Percentiles rank a stretch among this genome's conserved stretches.
phyloP scores from a whole-genome alignment of 2,888 invertebrate genomes.

The Eilema depressum region DNA sequence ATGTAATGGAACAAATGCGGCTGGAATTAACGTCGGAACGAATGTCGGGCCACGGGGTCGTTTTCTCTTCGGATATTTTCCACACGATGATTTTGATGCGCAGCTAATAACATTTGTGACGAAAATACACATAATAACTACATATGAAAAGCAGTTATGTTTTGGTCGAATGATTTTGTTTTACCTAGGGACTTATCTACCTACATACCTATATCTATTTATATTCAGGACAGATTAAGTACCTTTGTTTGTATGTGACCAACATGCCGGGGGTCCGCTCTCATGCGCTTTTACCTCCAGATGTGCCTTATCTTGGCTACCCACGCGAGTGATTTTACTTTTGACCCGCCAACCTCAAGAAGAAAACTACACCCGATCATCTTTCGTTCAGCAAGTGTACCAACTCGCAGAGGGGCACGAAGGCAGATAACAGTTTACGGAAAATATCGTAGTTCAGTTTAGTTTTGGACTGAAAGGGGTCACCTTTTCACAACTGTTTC shows the following conservation, averaged over 20 bases:
- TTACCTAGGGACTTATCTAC: background rate
- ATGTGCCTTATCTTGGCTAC: too few relatives aligned
- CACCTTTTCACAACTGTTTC: too few relatives aligned
- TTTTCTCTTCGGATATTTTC: constrained; percentile 83
- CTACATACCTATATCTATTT: background rate
- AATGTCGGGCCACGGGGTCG: constrained; percentile 85
- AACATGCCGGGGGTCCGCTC: background rate
- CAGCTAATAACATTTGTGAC: constrained; percentile 74
- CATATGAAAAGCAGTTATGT: background rate
- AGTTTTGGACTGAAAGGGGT: too few relatives aligned
- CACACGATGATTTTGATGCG: constrained; percentile 84
- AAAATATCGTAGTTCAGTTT: too few relatives aligned
- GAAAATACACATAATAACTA: constrained; percentile 54
- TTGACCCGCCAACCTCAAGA: too few relatives aligned
- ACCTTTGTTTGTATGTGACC: too few relatives aligned
- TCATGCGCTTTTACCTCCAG: too few relatives aligned
- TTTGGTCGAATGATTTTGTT: background rate
- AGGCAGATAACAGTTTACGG: too few relatives aligned
- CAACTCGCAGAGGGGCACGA: background rate
- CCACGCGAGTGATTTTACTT: too few relatives aligned
- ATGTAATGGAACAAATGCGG: constrained; percentile 88
- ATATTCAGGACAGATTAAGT: background rate
- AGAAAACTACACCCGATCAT: too few relatives aligned
- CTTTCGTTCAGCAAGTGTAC: too few relatives aligned
- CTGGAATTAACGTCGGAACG: constrained; percentile 86